phyloP scores from a whole-genome alignment of 2,113 vertebrate species.

The Mesitornis unicolor region DNA sequence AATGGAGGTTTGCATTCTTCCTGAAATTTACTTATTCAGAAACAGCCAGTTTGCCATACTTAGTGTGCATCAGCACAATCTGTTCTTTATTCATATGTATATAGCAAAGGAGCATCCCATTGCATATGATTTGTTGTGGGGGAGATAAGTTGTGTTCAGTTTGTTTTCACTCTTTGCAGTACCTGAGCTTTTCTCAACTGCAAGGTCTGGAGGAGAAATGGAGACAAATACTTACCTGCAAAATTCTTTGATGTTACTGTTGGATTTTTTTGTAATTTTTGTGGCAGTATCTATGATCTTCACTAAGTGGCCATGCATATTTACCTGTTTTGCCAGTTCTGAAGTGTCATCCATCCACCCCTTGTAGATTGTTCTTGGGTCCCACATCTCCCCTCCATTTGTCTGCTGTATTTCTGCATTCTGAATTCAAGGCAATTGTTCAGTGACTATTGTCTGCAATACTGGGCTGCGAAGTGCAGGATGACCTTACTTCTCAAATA shows the following conservation, averaged over 20 bases:
- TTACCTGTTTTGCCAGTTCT: background rate
- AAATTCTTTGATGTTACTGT: background rate
- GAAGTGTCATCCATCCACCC: background rate
- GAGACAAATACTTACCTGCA: background rate
- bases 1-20: background rate
- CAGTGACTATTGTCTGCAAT: background rate
- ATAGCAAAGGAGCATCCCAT: background rate
- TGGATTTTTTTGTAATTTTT: background rate
- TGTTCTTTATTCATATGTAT: background rate
- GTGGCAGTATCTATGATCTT: background rate
- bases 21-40: background rate
- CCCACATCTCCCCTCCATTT: background rate
- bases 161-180: background rate
- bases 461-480: background rate
- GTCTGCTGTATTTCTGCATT: background rate
- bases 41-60: background rate
- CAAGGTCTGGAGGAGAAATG: background rate
- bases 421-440: background rate
- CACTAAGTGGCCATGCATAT: background rate
- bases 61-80: background rate
- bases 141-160: background rate
- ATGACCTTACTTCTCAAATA: background rate
- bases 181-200: background rate
- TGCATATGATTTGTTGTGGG: background rate
- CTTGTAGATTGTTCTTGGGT: background rate